These are phyloP conservation scores for Dipodomys merriami DNA, from an alignment of 2,113 vertebrate species.

Conservation along the genomic window DNA sequence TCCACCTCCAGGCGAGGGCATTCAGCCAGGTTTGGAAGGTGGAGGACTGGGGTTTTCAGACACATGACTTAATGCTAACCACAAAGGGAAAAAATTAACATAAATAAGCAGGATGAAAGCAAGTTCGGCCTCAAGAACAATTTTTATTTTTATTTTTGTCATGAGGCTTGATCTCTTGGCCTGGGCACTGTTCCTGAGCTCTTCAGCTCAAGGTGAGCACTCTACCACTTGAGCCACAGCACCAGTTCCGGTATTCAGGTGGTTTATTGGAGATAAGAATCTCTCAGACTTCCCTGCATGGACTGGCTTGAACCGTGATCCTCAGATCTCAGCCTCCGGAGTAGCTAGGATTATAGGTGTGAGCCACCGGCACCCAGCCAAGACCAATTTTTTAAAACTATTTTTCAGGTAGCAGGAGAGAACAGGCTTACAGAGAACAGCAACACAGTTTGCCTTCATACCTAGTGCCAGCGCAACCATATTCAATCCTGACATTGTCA, in stretches of 20 bases:
- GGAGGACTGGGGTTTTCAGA: conserved; percentile 3
- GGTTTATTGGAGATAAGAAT: too few relatives aligned
- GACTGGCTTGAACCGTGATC: too few relatives aligned
- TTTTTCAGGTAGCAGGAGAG: not conserved
- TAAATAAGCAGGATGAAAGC: not conserved
- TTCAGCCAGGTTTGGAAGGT: conserved; percentile 31
- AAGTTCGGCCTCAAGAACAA: not conserved
- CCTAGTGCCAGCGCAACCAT: not conserved
- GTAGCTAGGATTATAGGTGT: too few relatives aligned
- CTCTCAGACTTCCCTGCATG: too few relatives aligned
- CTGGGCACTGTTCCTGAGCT: too few relatives aligned
- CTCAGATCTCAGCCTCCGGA: too few relatives aligned
- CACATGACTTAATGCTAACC: conserved; percentile 9
- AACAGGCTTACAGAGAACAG: not conserved
- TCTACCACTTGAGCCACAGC: too few relatives aligned
- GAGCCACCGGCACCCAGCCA: not conserved
- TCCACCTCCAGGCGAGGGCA: conserved; percentile 45
- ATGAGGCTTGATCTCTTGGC: too few relatives aligned
- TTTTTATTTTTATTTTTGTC: too few relatives aligned
- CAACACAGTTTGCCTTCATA: not conserved
- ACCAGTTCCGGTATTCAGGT: too few relatives aligned
- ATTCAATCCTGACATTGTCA: not conserved
- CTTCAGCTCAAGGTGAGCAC: too few relatives aligned
- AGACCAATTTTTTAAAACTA: not conserved
- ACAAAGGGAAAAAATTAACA: conserved; percentile 9